A percentile compares a stretch with the other conserved stretches of the same genome.
Conservation (phyloP, 2,797 vertebrate species). For the Mycteria americana region DNA sequence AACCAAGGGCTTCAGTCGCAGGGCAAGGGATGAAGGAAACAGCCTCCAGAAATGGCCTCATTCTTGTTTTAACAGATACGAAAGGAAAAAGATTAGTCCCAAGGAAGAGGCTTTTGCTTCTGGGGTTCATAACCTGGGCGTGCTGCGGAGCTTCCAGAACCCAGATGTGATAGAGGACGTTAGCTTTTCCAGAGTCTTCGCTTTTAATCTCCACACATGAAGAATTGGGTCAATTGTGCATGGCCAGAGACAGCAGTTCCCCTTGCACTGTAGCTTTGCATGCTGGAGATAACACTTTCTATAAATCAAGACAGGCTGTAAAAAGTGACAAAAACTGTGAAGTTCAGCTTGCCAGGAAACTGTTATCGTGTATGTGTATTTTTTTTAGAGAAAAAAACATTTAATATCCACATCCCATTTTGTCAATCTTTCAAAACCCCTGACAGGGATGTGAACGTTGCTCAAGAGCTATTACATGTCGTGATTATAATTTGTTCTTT, state of each 20-base stretch:
- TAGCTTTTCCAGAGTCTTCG: neutral
- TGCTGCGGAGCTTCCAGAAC: neutral
- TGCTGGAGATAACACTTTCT: constrained; percentile 28
- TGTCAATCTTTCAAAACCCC: constrained; percentile 2
- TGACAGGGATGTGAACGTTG: neutral
- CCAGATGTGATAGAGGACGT: neutral
- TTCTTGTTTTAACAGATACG: neutral
- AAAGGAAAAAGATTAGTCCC: neutral
- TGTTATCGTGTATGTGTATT: neutral
- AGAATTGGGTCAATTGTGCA: constrained; percentile 23
- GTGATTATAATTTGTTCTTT: constrained; percentile 35
- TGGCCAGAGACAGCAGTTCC: constrained; percentile 5
- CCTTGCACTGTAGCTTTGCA: neutral
- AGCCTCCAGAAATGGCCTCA: neutral
- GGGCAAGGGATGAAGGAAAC: neutral
- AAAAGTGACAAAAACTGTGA: constrained; percentile 51
- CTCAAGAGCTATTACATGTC: constrained; percentile 17
- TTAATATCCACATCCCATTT: neutral
- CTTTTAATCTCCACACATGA: constrained; percentile 2
- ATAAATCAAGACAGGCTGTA: constrained; percentile 36
- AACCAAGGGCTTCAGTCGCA: neutral
- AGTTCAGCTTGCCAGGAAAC: constrained; percentile 35
- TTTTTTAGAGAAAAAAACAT: neutral
- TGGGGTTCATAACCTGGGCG: neutral
- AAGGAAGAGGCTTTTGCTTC: neutral